These are phyloP conservation scores for Phalacrocorax brasilianus DNA, from an alignment of 2,113 vertebrate species.

Conservation along the genomic window DNA sequence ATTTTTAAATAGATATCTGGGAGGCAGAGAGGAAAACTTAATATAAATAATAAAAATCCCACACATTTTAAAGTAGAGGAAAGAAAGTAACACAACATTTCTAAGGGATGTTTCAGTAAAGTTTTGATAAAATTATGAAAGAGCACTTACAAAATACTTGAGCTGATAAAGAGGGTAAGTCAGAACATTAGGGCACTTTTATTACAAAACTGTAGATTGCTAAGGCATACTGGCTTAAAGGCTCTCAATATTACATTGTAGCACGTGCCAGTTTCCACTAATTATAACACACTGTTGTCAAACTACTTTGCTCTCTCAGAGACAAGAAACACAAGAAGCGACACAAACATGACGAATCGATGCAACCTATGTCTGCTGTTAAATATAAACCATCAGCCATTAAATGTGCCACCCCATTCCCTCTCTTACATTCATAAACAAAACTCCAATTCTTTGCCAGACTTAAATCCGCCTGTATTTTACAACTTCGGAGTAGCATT, in stretches of 20 bases:
- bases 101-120: background rate
- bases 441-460: background rate
- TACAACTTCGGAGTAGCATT: background rate
- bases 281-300: constrained; percentile 1
- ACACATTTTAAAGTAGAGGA: background rate
- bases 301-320: background rate
- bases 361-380: background rate
- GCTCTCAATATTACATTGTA: background rate
- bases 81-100: background rate
- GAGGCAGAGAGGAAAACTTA: constrained; percentile 44
- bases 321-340: constrained; percentile 11
- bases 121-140: constrained; percentile 7
- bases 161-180: constrained; percentile 11
- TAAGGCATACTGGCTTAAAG: constrained; percentile 25
- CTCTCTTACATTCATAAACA: constrained; percentile 18
- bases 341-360: background rate
- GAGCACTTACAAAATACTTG: background rate
- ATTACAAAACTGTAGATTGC: background rate
- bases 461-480: background rate
- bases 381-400: constrained; percentile 8
- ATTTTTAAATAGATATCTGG: constrained; percentile 50
- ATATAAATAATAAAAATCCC: background rate
- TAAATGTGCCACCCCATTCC: background rate
- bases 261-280: background rate
- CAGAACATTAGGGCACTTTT: background rate